Conservation (phyloP, 2,888 invertebrate species). For the Hedya salicella region DNA sequence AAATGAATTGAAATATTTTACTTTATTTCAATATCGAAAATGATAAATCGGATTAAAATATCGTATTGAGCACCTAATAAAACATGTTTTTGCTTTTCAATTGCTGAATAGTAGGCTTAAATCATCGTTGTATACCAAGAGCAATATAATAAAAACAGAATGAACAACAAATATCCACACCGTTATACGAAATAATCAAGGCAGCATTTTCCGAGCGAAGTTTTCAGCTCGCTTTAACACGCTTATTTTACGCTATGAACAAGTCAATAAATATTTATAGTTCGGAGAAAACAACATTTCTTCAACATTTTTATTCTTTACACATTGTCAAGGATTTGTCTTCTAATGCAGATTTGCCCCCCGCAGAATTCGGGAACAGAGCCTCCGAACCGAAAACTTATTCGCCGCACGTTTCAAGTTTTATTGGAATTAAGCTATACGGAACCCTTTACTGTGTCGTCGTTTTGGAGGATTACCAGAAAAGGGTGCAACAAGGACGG, state of each 20-base stretch:
- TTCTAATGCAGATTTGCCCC: constrained; percentile 34
- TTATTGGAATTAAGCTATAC: constrained; percentile 79
- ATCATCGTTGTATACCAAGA: background rate
- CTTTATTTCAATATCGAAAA: too few relatives aligned
- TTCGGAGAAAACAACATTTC: background rate
- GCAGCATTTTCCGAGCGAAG: background rate
- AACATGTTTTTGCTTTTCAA: too few relatives aligned
- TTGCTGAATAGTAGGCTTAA: background rate
- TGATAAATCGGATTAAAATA: too few relatives aligned
- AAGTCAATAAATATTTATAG: constrained; percentile 16
- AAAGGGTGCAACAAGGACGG: constrained; percentile 57
- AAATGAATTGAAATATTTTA: too few relatives aligned
- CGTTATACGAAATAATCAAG: too few relatives aligned
- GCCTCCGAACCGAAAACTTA: constrained; percentile 53
- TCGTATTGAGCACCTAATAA: too few relatives aligned
- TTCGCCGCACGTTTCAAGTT: constrained; percentile 77
- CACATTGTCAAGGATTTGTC: constrained; percentile 40
- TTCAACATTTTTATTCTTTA: constrained; percentile 31
- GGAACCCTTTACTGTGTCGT: constrained; percentile 75
- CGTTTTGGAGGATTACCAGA: constrained; percentile 69
- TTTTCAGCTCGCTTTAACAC: background rate
- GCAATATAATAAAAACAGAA: background rate
- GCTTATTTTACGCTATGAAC: background rate
- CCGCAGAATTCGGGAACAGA: constrained; percentile 24
- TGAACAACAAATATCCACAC: too few relatives aligned